A percentile compares a stretch with the other conserved stretches of the same genome.
Evolutionary conservation across 2,888 invertebrate genomes (phyloP).

Genomic region (Teleogryllus oceanicus): DNA sequence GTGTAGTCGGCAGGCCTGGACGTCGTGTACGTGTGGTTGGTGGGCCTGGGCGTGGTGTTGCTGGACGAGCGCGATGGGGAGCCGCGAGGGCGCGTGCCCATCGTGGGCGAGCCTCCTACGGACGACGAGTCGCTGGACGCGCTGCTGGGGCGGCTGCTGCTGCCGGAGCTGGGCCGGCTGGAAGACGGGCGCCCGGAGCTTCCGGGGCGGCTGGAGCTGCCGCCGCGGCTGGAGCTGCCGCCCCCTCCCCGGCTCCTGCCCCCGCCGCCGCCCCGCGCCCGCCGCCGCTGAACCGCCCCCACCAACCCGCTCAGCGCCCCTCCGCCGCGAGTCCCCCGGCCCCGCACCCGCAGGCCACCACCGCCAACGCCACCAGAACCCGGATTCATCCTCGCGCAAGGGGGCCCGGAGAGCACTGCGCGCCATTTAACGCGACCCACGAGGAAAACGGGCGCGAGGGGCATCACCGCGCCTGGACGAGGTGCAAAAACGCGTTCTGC

Average conservation of each 20-base stretch:
- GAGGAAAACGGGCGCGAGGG: no score
- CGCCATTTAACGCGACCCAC: no score
- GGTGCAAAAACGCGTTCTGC: no score
- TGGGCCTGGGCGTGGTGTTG: neutral
- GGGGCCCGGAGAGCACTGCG: neutral
- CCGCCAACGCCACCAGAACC: neutral
- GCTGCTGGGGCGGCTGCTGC: conserved; percentile 20
- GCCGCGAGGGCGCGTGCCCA: neutral
- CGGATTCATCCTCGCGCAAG: no score
- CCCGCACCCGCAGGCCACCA: neutral
- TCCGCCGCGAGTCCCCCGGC: neutral
- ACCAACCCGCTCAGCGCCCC: neutral
- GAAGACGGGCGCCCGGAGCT: neutral
- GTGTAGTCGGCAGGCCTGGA: no score
- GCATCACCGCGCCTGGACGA: no score
- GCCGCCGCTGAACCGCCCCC: neutral
- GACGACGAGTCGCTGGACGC: neutral
- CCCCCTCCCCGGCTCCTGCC: neutral
- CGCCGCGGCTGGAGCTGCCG: conserved; percentile 20
- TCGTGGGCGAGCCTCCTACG: neutral
- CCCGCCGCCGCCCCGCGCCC: neutral
- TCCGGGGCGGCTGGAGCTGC: neutral
- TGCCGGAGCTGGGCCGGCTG: neutral
- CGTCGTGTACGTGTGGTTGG: no score
- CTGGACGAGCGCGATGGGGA: neutral